A percentile compares a stretch with the other conserved stretches of the same genome.
Evolutionary conservation across 2,888 invertebrate species (phyloP).

Genomic region (Silvanus unidentatus): DNA sequence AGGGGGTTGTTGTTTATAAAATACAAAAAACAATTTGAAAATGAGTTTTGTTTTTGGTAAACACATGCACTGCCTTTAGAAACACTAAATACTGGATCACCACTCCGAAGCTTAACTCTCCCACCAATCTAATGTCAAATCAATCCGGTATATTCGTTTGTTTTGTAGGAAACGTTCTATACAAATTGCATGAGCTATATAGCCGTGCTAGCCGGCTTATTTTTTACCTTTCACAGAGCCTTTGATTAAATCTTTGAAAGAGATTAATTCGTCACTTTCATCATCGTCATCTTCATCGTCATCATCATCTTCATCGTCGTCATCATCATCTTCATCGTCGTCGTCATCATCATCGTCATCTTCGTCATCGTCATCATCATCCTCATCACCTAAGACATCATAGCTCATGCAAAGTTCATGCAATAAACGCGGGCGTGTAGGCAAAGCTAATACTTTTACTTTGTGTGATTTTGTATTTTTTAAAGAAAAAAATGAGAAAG

Average conservation of each 20-base stretch:
- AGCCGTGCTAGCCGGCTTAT: constrained; percentile 14
- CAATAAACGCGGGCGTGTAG: constrained; percentile 31
- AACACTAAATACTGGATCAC: constrained; percentile 41
- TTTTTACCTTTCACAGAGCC: constrained; percentile 46
- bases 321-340: constrained; percentile 43
- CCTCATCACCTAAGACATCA: constrained; percentile 46
- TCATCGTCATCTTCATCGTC: constrained; percentile 41
- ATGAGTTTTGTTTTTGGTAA: neutral
- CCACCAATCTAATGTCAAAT: constrained; percentile 6
- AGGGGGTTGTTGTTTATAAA: constrained; percentile 6
- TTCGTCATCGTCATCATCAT: constrained; percentile 44
- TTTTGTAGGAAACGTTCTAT: constrained; percentile 39
- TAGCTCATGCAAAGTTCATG: constrained; percentile 45
- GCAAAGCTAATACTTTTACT: constrained; percentile 20
- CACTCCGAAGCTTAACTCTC: constrained; percentile 33
- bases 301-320: constrained; percentile 48
- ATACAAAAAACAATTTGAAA: no score
- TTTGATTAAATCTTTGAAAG: constrained; percentile 34
- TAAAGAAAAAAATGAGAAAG: constrained; percentile 10
- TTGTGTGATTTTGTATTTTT: constrained; percentile 7
- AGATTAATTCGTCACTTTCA: constrained; percentile 28
- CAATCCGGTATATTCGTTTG: constrained; percentile 20
- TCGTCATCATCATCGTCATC: constrained; percentile 52
- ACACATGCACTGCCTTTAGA: constrained; percentile 9
- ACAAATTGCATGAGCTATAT: neutral